These are phyloP conservation scores for Sylvia borin DNA, from an alignment of 2,797 vertebrate species.

Conservation along the genomic window DNA sequence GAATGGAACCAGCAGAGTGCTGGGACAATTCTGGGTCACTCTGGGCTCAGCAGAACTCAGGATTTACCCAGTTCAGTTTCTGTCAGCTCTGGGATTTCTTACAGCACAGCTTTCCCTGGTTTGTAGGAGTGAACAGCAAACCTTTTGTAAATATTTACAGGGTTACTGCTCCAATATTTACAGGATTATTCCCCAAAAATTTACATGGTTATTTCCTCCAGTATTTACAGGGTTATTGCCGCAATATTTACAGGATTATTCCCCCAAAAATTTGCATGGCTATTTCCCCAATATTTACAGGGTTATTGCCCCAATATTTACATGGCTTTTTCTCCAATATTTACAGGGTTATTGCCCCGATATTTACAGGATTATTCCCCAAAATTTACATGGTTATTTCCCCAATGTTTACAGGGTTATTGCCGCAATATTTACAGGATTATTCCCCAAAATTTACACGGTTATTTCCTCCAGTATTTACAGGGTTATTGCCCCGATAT, in stretches of 20 bases:
- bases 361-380: neutral
- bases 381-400: no score
- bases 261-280: fast-evolving
- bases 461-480: no score
- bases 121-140: neutral
- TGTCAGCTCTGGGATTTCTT: neutral
- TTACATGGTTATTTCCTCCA: neutral
- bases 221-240: neutral
- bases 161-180: neutral
- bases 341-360: neutral
- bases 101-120: neutral
- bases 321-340: neutral
- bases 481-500: no score
- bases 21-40: neutral
- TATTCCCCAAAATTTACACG: no score
- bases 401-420: neutral
- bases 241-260: neutral
- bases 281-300: neutral
- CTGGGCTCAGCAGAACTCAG: neutral
- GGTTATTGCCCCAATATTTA: no score
- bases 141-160: neutral
- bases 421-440: no score
- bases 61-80: neutral
- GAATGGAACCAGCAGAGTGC: fast-evolving
- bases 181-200: neutral